Evolutionary conservation across 2,113 vertebrate genomes (phyloP).

Genomic region (Balaeniceps rex): DNA sequence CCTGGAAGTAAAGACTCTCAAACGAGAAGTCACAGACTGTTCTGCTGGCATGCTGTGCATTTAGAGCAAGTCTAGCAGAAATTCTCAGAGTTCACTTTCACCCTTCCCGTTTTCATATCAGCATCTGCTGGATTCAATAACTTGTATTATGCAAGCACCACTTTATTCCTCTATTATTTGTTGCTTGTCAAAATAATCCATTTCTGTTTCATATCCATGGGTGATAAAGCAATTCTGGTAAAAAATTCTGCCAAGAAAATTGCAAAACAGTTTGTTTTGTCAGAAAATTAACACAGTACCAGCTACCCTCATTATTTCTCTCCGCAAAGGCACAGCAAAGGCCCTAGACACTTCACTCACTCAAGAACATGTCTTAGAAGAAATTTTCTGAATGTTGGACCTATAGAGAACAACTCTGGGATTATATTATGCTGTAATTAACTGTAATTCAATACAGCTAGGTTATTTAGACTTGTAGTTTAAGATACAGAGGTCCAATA

Average conservation of each 20-base stretch:
- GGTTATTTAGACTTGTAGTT: neutral
- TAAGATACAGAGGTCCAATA: neutral
- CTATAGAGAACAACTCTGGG: neutral
- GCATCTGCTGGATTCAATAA: neutral
- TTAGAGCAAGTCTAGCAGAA: neutral
- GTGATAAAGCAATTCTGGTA: neutral
- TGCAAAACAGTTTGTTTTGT: neutral
- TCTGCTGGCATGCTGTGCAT: neutral
- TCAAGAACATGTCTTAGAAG: neutral
- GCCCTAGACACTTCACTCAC: neutral
- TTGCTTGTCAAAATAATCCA: neutral
- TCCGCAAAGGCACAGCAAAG: neutral
- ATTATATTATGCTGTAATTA: neutral
- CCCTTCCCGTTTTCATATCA: neutral
- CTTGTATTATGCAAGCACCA: neutral
- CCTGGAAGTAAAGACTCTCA: neutral
- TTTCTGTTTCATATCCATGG: neutral
- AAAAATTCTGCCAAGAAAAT: neutral
- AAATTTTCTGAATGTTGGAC: neutral
- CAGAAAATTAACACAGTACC: neutral
- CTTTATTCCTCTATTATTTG: neutral
- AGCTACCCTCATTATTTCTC: neutral
- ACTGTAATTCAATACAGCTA: neutral
- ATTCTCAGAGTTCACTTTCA: neutral
- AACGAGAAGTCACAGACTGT: neutral